These are phyloP conservation scores for Arnoldichthys spilopterus DNA, from an alignment of 2,797 vertebrate genomes.

Conservation along the genomic window DNA sequence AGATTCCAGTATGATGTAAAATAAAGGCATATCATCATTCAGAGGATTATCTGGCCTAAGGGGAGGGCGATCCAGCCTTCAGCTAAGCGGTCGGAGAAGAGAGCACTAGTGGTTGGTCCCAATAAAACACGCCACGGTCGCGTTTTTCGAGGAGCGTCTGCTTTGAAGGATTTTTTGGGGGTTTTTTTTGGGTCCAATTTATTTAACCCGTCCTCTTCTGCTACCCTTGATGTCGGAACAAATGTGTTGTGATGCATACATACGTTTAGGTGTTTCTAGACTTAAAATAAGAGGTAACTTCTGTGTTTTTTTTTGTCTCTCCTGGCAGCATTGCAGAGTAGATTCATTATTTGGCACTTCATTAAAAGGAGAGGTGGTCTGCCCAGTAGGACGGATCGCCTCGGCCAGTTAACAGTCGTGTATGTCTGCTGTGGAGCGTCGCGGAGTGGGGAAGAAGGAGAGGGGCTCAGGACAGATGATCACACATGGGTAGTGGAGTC, in stretches of 20 bases:
- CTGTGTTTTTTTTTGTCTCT: conserved; percentile 72
- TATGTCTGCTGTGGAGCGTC: conserved; percentile 77
- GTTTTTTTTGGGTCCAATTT: conserved; percentile 77
- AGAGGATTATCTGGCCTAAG: conserved; percentile 68
- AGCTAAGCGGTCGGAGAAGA: conserved; percentile 72
- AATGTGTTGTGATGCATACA: conserved; percentile 70
- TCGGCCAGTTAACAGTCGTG: conserved; percentile 85
- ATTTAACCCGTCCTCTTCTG: conserved; percentile 61
- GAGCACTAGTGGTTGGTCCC: conserved; percentile 73
- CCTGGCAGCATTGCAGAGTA: conserved; percentile 81
- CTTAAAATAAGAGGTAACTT: conserved; percentile 81
- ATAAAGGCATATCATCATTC: conserved; percentile 83
- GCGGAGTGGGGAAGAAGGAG: conserved; percentile 66
- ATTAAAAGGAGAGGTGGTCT: conserved; percentile 80
- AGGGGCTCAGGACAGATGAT: conserved; percentile 71
- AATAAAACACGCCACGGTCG: conserved; percentile 60
- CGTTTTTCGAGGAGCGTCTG: conserved; percentile 60
- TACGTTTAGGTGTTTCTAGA: conserved; percentile 78
- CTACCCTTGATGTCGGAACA: conserved; percentile 66
- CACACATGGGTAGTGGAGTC: conserved; percentile 66
- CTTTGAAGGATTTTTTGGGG: conserved; percentile 66
- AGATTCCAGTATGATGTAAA: conserved; percentile 84
- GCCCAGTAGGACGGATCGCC: conserved; percentile 71
- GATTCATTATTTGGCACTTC: conserved; percentile 86
- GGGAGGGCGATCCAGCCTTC: conserved; percentile 71